Conservation (phyloP, 2,888 invertebrate genomes). For the Pinctada fucata region DNA sequence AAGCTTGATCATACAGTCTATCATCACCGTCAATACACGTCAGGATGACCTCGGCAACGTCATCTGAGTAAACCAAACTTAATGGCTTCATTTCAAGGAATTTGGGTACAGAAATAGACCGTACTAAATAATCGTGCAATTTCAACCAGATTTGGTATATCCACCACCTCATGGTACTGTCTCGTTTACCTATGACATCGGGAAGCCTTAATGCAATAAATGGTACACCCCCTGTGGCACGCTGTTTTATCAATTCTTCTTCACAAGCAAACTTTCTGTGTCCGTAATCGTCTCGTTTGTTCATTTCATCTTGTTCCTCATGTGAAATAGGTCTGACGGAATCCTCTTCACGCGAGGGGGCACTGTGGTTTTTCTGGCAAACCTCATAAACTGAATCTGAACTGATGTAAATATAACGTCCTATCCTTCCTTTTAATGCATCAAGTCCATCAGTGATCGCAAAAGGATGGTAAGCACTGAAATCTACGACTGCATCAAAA, state of each 20-base stretch:
- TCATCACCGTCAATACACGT: slow-evolving; percentile 44
- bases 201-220: slow-evolving; percentile 77
- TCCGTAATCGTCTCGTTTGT: slow-evolving; percentile 75
- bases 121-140: slow-evolving; percentile 64
- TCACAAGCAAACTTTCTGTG: slow-evolving; percentile 77
- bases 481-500: slow-evolving; percentile 78
- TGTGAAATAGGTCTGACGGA: slow-evolving; percentile 73
- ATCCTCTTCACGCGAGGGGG: slow-evolving; percentile 73
- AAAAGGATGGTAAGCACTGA: slow-evolving; percentile 76
- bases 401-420: slow-evolving; percentile 77
- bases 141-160: slow-evolving; percentile 78
- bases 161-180: slow-evolving; percentile 78
- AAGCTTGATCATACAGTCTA: slow-evolving; percentile 67
- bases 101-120: slow-evolving; percentile 70
- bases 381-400: slow-evolving; percentile 79
- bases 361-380: slow-evolving; percentile 66
- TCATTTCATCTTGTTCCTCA: slow-evolving; percentile 63
- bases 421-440: slow-evolving; percentile 70
- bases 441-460: slow-evolving; percentile 73
- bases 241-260: slow-evolving; percentile 72
- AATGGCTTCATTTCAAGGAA: slow-evolving; percentile 67
- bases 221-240: slow-evolving; percentile 64
- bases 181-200: slow-evolving; percentile 78
- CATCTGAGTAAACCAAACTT: slow-evolving; percentile 77
- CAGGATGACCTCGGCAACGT: slow-evolving; percentile 75